A percentile compares a stretch with the other conserved stretches of the same genome.
These are phyloP conservation scores for Nipponacmea schrenckii DNA, from an alignment of 2,888 invertebrate species.

Conservation along the genomic window DNA sequence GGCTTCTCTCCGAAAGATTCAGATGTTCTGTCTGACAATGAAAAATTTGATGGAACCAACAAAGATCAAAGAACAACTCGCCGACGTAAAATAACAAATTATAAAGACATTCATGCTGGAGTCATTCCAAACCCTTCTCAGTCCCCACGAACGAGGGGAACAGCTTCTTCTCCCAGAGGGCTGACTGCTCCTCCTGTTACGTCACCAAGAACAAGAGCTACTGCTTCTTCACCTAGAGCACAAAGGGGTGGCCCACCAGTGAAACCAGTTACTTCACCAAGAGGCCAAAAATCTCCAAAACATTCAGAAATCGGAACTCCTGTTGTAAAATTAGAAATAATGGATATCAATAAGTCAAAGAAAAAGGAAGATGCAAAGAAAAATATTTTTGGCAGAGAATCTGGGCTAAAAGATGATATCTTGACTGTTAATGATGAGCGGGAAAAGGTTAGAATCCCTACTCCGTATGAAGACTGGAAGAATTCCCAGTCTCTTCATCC, in stretches of 20 bases:
- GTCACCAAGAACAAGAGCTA: conserved; percentile 32
- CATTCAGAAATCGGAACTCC: conserved; percentile 36
- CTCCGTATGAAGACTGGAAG: conserved; percentile 36
- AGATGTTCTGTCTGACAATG: background rate
- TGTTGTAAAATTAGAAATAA: conserved; percentile 50
- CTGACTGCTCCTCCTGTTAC: conserved; percentile 38
- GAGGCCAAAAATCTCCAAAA: conserved; percentile 31
- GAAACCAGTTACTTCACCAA: conserved; percentile 28
- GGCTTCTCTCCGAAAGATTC: background rate
- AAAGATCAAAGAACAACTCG: conserved; percentile 38
- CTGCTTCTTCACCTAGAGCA: conserved; percentile 37
- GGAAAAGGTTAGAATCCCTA: background rate
- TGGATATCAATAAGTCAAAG: conserved; percentile 31
- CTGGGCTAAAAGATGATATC: conserved; percentile 18
- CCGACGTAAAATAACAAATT: conserved; percentile 45
- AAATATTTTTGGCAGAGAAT: conserved; percentile 4
- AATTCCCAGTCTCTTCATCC: conserved; percentile 15
- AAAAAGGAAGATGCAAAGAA: conserved; percentile 28
- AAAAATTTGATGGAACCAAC: conserved; percentile 1
- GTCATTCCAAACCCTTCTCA: conserved; percentile 28
- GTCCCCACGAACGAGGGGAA: conserved; percentile 27
- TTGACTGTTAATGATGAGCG: conserved; percentile 10
- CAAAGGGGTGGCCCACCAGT: conserved; percentile 28
- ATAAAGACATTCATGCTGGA: conserved; percentile 48
- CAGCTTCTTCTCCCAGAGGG: conserved; percentile 41